Evolutionary conservation across 1,140 invertebrate genomes (phyloP).

Genomic region (Drosophila mauritiana): DNA sequence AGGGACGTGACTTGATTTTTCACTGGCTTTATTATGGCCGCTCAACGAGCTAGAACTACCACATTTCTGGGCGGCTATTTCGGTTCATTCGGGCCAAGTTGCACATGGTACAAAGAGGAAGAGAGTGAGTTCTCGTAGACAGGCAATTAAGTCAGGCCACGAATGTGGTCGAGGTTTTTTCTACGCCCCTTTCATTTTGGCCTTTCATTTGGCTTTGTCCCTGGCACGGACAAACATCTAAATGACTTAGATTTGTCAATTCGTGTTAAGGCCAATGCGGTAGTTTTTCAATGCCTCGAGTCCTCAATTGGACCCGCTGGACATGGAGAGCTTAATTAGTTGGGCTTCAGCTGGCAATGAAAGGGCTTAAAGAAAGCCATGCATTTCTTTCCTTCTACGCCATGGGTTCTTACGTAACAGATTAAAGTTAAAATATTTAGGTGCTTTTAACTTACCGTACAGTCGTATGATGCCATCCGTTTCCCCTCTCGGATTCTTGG

Average conservation of each 20-base stretch:
- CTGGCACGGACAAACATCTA: conserved; percentile 49
- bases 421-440: conserved; percentile 15
- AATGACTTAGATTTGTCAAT: conserved; percentile 78
- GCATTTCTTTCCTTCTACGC: conserved; percentile 3
- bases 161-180: conserved; percentile 59
- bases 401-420: neutral
- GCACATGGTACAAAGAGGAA: neutral
- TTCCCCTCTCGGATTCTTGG: conserved; percentile 96
- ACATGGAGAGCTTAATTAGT: conserved; percentile 64
- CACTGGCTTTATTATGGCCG: conserved; percentile 68
- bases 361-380: conserved; percentile 4
- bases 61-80: conserved; percentile 24
- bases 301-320: conserved; percentile 13
- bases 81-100: conserved; percentile 25
- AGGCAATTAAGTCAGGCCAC: conserved; percentile 69
- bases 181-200: conserved; percentile 25
- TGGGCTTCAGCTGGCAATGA: conserved; percentile 20
- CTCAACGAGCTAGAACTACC: conserved; percentile 43
- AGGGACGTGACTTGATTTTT: conserved; percentile 76
- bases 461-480: conserved; percentile 95
- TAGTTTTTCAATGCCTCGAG: conserved; percentile 53
- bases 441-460: conserved; percentile 90
- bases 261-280: conserved; percentile 76
- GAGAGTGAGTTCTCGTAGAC: conserved; percentile 20
- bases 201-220: conserved; percentile 50